Conservation (phyloP, 2,888 invertebrate genomes). For the Nipponacmea schrenckii region DNA sequence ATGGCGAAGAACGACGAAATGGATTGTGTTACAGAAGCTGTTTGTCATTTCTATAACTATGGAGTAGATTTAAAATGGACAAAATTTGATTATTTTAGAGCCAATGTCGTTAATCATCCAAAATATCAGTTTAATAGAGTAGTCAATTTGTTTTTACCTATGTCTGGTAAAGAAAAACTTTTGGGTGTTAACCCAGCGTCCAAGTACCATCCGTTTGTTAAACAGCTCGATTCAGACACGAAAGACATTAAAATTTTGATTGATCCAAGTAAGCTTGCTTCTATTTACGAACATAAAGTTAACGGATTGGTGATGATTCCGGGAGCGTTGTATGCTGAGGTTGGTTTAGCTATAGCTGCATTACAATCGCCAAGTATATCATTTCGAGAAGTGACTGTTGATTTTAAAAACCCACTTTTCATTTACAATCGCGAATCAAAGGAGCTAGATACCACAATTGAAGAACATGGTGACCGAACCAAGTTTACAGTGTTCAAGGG, state of each 20-base stretch:
- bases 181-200: conserved; percentile 22
- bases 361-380: neutral
- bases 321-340: conserved; percentile 39
- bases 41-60: conserved; percentile 29
- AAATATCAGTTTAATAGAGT: conserved; percentile 35
- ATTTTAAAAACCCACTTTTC: neutral
- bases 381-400: neutral
- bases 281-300: conserved; percentile 39
- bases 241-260: conserved; percentile 19
- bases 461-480: neutral
- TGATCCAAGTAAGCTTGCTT: conserved; percentile 29
- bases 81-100: conserved; percentile 21
- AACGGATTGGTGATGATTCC: conserved; percentile 31
- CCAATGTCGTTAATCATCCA: conserved; percentile 31
- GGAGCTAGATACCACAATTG: neutral
- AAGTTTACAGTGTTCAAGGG: neutral
- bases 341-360: conserved; percentile 30
- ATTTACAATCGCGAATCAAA: neutral
- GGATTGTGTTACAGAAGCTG: conserved; percentile 23
- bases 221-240: conserved; percentile 19
- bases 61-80: conserved; percentile 32
- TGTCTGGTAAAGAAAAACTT: conserved; percentile 17
- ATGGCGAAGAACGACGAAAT: conserved; percentile 20
- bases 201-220: conserved; percentile 9
- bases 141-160: conserved; percentile 28